phyloP scores from a whole-genome alignment of 1,140 invertebrate species.

The Papilio aristodemus region DNA sequence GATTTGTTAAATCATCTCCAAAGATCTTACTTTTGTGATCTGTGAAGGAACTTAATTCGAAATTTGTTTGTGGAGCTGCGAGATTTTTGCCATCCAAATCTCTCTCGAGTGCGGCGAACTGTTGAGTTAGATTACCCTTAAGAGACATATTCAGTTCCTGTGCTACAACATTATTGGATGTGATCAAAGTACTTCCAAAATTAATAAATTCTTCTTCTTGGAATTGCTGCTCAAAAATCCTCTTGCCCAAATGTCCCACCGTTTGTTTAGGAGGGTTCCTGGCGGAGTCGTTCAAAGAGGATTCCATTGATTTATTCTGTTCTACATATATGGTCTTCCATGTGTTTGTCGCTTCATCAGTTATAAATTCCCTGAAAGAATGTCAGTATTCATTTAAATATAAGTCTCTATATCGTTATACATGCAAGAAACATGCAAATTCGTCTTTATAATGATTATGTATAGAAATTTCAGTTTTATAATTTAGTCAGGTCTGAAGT shows the following conservation, averaged over 20 bases:
- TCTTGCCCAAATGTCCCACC: slow-evolving; percentile 58
- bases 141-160: slow-evolving; percentile 49
- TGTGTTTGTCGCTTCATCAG: slow-evolving; percentile 69
- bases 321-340: slow-evolving; percentile 75
- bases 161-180: slow-evolving; percentile 37
- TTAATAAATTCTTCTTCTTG: slow-evolving; percentile 61
- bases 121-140: slow-evolving; percentile 56
- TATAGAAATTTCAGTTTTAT: no score
- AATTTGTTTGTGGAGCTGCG: slow-evolving; percentile 49
- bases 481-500: no score
- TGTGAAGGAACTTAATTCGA: slow-evolving; percentile 61
- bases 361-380: slow-evolving; percentile 66
- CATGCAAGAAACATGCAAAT: no score
- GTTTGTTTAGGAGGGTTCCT: slow-evolving; percentile 47
- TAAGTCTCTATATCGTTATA: no score
- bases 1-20: slow-evolving; percentile 53
- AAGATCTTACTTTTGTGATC: slow-evolving; percentile 63
- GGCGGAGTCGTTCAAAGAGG: slow-evolving; percentile 61
- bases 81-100: slow-evolving; percentile 47
- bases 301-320: slow-evolving; percentile 69
- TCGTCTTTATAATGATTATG: no score
- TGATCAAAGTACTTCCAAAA: slow-evolving; percentile 37
- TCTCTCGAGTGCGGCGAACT: slow-evolving; percentile 50
- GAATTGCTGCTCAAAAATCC: slow-evolving; percentile 69
- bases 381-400: slow-evolving; percentile 9